A percentile compares a stretch with the other conserved stretches of the same genome.
phyloP scores from a whole-genome alignment of 2,888 invertebrate genomes.

The Lamellibrachia columna region DNA sequence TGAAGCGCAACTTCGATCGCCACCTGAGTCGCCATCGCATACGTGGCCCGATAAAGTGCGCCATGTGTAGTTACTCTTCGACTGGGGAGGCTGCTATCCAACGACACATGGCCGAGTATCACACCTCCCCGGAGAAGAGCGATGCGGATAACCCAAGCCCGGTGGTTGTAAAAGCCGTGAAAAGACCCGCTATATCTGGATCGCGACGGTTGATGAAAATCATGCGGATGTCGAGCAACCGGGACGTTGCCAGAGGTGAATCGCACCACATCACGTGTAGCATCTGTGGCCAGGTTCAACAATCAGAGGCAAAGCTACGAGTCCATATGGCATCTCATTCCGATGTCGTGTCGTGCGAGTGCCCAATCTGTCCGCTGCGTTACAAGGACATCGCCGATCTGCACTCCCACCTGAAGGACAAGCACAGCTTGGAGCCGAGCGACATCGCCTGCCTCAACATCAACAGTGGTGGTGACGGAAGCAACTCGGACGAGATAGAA shows the following conservation, averaged over 20 bases:
- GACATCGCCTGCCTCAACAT: background rate
- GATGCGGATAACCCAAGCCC: background rate
- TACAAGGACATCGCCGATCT: constrained; percentile 60
- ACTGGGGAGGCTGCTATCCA: constrained; percentile 55
- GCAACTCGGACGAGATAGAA: constrained; percentile 25
- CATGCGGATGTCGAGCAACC: background rate
- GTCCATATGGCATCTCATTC: constrained; percentile 38
- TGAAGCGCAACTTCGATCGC: constrained; percentile 89
- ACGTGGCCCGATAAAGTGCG: constrained; percentile 48
- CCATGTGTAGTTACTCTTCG: constrained; percentile 57
- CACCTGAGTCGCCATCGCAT: constrained; percentile 73
- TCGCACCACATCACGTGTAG: constrained; percentile 26
- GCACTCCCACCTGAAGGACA: constrained; percentile 60
- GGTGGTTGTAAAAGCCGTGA: background rate
- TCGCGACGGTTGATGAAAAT: constrained; percentile 26
- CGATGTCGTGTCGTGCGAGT: constrained; percentile 32
- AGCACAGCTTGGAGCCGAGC: constrained; percentile 48
- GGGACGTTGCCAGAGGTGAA: background rate
- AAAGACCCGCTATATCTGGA: background rate
- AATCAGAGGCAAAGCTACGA: constrained; percentile 32
- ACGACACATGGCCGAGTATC: constrained; percentile 58
- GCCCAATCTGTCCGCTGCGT: constrained; percentile 41
- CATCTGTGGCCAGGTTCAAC: constrained; percentile 32
- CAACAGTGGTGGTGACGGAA: constrained; percentile 44
- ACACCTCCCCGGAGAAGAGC: constrained; percentile 30